Conservation (phyloP, 2,888 invertebrate genomes). For the Dione vanillae region DNA sequence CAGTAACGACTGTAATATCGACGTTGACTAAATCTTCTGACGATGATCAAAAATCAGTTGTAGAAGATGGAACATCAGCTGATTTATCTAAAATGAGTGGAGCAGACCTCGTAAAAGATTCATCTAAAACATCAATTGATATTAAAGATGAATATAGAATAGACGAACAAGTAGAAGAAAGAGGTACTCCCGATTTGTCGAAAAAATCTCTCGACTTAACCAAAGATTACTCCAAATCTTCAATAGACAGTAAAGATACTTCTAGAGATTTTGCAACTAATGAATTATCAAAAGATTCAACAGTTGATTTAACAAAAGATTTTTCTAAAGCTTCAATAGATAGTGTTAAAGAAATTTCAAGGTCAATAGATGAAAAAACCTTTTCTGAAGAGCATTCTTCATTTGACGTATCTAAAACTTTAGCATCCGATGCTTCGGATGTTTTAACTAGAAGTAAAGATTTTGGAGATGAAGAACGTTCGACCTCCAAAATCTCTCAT, state of each 20-base stretch:
- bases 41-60: conserved; percentile 75
- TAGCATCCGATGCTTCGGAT: conserved; percentile 79
- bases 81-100: conserved; percentile 80
- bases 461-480: conserved; percentile 72
- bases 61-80: conserved; percentile 78
- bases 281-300: conserved; percentile 80
- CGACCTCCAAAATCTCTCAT: conserved; percentile 64
- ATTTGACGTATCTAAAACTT: conserved; percentile 77
- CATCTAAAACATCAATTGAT: conserved; percentile 75
- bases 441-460: conserved; percentile 72
- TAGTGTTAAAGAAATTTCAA: conserved; percentile 77
- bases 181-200: conserved; percentile 76
- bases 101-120: conserved; percentile 74
- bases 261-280: conserved; percentile 80
- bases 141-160: conserved; percentile 70
- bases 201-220: conserved; percentile 78
- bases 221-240: conserved; percentile 80
- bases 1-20: conserved; percentile 77
- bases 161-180: conserved; percentile 71
- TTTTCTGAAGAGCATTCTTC: conserved; percentile 81
- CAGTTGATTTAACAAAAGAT: conserved; percentile 75
- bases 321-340: conserved; percentile 78
- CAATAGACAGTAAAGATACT: conserved; percentile 80
- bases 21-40: conserved; percentile 79
- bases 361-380: conserved; percentile 78